Evolutionary conservation across 2,113 vertebrate species (phyloP), one percentile per base, ranked within the genome.

Genomic region (Pteronura brasiliensis): DNA sequence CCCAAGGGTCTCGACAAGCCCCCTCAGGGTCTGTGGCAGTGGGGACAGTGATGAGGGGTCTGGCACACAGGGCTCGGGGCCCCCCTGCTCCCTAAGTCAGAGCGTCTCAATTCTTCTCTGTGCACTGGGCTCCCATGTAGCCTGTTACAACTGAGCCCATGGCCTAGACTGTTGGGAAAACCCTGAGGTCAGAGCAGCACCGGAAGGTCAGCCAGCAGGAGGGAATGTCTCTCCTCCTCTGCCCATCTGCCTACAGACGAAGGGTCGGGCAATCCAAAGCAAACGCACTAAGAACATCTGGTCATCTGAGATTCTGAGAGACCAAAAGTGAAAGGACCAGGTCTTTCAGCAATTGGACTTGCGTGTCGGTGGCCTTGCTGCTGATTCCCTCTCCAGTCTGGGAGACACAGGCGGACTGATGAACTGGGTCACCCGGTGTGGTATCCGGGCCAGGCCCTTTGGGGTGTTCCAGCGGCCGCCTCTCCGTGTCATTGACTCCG

Each of bases 81-180:
- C 14, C 11, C 72, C 49, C 29, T 2, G 7, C 52, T n/a, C 44
- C 57, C 6, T 36, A 49, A 63, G 36, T 36, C 27, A 36, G 23
- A 21, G n/a, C 0, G 0, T 3, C 39, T 21, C 0, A 0, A 14
- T 42, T 15, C 47, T 52, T n/a, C 25, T 67, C 39, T 39, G 39
- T 12, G 21, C 18, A 6, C 4, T 25, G 77, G 77, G 67, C 2
- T 20, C n/a, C 13, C 34, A 36, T 4, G 0, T 36, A 2, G 34
- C 52, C 6, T 3, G 7, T 39, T 31, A 8, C 0, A 3, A 18
- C 34, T n/a, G 36, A 31, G 18, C 4, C 4, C 6, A 0, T 1
- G 20, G 47, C 59, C 72, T 29, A 18, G 55, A 47, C 14, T 12
- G 23, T 12, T n/a, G 4, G 76, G 65, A 74, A 74, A 63, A 49